phyloP scores from a whole-genome alignment of 2,113 vertebrate genomes.

The Thinocorus orbignyianus region DNA sequence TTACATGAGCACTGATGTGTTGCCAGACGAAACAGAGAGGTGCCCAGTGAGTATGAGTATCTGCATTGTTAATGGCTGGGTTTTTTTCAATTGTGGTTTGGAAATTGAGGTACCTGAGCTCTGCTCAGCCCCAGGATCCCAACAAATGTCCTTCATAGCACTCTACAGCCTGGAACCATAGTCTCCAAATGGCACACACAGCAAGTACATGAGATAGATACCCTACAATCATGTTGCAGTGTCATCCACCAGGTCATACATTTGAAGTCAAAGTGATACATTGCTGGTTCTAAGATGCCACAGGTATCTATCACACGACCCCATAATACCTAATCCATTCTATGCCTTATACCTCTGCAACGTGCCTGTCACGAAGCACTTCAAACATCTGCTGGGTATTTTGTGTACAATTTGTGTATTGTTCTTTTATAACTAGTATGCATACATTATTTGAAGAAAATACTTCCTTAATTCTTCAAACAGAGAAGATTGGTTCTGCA shows the following conservation, averaged over 20 bases:
- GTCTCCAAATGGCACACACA: neutral
- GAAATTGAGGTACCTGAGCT: neutral
- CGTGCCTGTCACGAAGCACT: fast-evolving
- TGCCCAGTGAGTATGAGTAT: neutral
- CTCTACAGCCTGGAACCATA: neutral
- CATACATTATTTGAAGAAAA: neutral
- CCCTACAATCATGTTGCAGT: neutral
- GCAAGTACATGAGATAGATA: neutral
- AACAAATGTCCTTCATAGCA: neutral
- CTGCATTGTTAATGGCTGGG: neutral
- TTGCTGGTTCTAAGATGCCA: neutral
- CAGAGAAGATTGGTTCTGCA: neutral
- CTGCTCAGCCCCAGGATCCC: neutral
- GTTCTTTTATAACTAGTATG: neutral
- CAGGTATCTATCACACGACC: neutral
- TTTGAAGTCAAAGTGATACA: neutral
- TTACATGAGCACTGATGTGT: neutral
- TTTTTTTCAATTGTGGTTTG: neutral
- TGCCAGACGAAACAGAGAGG: neutral
- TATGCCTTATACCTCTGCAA: neutral
- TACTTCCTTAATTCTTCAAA: neutral
- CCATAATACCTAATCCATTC: neutral
- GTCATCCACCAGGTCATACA: neutral
- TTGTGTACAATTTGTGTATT: neutral
- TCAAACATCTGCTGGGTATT: neutral